Evolutionary conservation across 2,888 invertebrate genomes (phyloP), one percentile per base, ranked within the genome.

Genomic region (Cephonodes hylas): DNA sequence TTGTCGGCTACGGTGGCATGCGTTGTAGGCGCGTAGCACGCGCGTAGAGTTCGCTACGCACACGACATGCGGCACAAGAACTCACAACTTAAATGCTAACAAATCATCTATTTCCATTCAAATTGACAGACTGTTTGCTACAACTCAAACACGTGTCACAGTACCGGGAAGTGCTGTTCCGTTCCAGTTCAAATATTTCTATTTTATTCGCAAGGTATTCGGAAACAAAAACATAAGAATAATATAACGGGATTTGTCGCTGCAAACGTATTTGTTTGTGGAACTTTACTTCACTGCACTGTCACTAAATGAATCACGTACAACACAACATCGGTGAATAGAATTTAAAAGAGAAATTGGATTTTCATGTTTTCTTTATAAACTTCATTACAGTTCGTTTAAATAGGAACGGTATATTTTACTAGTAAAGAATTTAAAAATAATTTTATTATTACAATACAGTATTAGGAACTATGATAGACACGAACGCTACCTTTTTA

Each of bases 401-500:
- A 89, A 91, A 88, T 89, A 89, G 91, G 91, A 91, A 91, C 91
- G 89, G 91, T 91, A 91, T 84, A 91, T 90, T 91, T 91, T 84
- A 84, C 91, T 91, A 91, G 89, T 89, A 89, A 88, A 88, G 87
- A 89, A 89, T 81, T 90, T 90, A 89, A 86, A 91, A 91, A 91
- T 89, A 91, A 89, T 84, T 89, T 81, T 89, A 86, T 86, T 86
- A 86, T 88, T 89, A 89, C 86, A 86, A 89, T 89, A 89, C 89
- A 91, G 90, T 91, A 91, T 91, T 88, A 91, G 91, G 91, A 91
- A 91, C 91, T 91, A 91, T 91, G 90, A 91, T 91, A 91, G 91
- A 89, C 89, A 86, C 82, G 84, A 83, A 82, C 82, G 85, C 91
- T 91, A 91, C 85, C 88, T 89, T 88, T 84, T 82, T 77, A 86